Base-by-base conservation (phyloP, 2,888 invertebrate species). In the Synergus gifuensis region DNA sequence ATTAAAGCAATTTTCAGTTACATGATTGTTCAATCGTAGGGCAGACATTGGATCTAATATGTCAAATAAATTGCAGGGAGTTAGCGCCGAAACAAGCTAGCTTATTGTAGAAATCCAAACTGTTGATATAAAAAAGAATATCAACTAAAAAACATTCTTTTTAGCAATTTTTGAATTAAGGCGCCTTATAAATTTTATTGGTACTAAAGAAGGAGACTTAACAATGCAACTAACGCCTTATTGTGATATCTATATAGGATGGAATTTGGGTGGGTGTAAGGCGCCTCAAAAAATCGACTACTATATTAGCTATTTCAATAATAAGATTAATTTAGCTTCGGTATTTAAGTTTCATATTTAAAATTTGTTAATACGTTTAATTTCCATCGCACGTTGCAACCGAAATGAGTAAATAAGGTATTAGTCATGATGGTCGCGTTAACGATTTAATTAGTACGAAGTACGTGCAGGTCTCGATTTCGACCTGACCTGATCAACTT, bases 381-480 rank as follows among this genome's bases (percentile, higher is more conserved):
- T 54, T 73, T 73, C 54, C 18, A 16, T 58, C 16, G 54, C 40
- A 54, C 36, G 36, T 73, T 73, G 73, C 54, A 73, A 83, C 80
- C 77, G 79, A 81, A 82, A 76, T 78, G 60, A 46, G 28, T 67
- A 66, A 79, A 79, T 67, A 77, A 79, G 76, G 78, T 82, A 84
- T 85, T 86, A 84, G 82, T 86, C 85, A 87, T 86, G 83, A 76
- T 83, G 83, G 86, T 84, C 81, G 83, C 83, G 82, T 77, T 79
- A 85, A 86, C 82, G 84, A 86, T 78, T 89, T 89, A 87, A 90
- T 89, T 90, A 87, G 86, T 80, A 81, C 81, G 78, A 64, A 54
- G 84, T 85, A 88, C 90, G 89, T 90, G 89, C 84, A 87, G 89
- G 89, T 88, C 86, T 85, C 81, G 77, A 78, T 81, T 82, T 82